Evolutionary conservation across 2,113 vertebrate genomes (phyloP), one percentile per base, ranked within the genome.

Genomic region (Xiphophorus couchianus): DNA sequence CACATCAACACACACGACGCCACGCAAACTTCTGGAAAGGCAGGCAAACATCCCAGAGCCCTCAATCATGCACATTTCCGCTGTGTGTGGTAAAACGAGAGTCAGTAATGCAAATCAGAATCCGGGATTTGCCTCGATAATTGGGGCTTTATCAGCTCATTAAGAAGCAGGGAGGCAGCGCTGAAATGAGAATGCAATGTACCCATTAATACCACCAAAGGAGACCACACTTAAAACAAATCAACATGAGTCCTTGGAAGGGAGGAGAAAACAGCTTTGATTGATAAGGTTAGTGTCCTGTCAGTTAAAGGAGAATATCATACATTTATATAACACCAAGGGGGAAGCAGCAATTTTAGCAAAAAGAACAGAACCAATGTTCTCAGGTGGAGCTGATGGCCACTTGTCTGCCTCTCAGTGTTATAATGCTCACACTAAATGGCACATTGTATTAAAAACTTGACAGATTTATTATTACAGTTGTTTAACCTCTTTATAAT

Each of bases 391-490:
- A 76, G 77, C 86, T 74, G 84, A 82, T 81, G 84, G 87, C 84
- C 88, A 85, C 86, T 82, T 72, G 74, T 80, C 83, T 76, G 84
- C 29, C 84, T 81, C 76, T 84, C 76, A 39, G 44, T 70, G 76
- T 86, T 64, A 83, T 86, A 80, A 86, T 72, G 77, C 44, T 54
- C 17, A 17, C 72, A 77, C 75, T 81, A 89, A 84, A 84, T 72
- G 80, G 78, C 89, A 88, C 84, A 83, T 90, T 80, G 81, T 88
- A 86, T 90, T 87, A 89, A 80, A 86, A 77, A 72, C 54, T 35
- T 88, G 90, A 91, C 91, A 91, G 89, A 91, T 93, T 92, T 91
- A 92, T 92, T 88, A 88, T 92, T 89, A 89, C 85, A 82, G 87
- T 87, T 92, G 81, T 89, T 91, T 91, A 89, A 93, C 93, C 91